Base-by-base conservation (phyloP, 1,140 invertebrate genomes). In the Agrypnia vestita region DNA sequence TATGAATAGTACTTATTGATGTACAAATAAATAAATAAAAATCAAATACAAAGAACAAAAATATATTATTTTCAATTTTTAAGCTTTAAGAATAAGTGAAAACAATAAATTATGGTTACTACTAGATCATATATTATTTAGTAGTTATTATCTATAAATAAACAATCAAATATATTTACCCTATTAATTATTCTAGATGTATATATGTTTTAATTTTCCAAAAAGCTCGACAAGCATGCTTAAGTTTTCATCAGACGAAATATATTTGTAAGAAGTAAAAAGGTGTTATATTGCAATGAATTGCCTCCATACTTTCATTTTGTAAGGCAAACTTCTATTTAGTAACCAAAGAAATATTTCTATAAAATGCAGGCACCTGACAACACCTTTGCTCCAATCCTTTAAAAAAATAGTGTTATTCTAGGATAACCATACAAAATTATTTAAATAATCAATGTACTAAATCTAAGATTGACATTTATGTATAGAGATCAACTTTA, bases 191-290 rank as follows among this genome's bases (percentile, higher is more conserved):
- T 79, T 51, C 74, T 78, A 78, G 67, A 78, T 64, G 71, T 74
- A 79, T 73, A 75, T 80, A 78, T 75, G 51, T 80, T 80, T 55
- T 74, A 80, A 80, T 78, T 80, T 80, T 83, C 76, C 78, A 83
- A 83, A 79, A 83, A 83, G 82, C 82, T 83, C 82, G 82, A 83
- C 82, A 83, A 83, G 82, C 82, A 83, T 83, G 79, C 76, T 79
- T 78, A 78, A 80, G 73, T 80, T 78, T 80, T 62, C 79, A 76
- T 79, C 75, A 74, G 47, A 53, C 67, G 79, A 80, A 77, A 77
- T 72, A 76, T 74, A 81, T 79, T 78, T 76, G 72, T 83, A 71
- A 49, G 80, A 78, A 83, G 76, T 83, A 72, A 79, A 77, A 73
- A 75, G 69, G 61, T 80, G 53, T 80, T 74, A 69, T 78, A 76